A percentile compares a stretch with the other conserved stretches of the same genome.
These are phyloP conservation scores for Cryptoprocta ferox DNA, from an alignment of 2,797 vertebrate species.

Conservation along the genomic window DNA sequence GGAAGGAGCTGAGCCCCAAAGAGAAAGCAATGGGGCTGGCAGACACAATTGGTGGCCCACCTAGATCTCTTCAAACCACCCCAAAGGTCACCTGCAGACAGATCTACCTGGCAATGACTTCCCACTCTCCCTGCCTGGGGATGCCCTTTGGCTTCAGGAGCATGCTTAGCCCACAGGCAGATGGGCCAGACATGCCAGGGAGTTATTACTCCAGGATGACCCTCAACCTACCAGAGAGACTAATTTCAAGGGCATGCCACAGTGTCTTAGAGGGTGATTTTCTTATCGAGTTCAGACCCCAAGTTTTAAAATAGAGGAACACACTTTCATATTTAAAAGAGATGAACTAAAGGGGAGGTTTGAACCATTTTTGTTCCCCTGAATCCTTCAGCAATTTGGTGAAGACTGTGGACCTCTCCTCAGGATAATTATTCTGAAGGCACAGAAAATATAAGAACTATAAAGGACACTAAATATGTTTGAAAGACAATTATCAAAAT, in stretches of 20 bases:
- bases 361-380: background rate
- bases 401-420: background rate
- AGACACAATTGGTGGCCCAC: background rate
- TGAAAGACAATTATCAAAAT: background rate
- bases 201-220: background rate
- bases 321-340: background rate
- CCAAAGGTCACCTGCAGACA: background rate
- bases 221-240: background rate
- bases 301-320: background rate
- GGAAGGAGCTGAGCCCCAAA: background rate
- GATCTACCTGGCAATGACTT: background rate
- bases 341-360: background rate
- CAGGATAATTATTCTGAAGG: background rate
- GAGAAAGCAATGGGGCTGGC: background rate
- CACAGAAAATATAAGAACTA: background rate
- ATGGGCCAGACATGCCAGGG: background rate
- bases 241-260: background rate
- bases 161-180: background rate
- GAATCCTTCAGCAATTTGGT: background rate
- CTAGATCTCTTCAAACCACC: background rate
- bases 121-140: too few species aligned
- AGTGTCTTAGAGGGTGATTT: background rate
- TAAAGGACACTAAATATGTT: background rate
- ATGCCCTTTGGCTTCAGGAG: background rate
- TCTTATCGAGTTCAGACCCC: background rate